Evolutionary conservation across 1,140 invertebrate genomes (phyloP), one percentile per base, ranked within the genome.

Genomic region (Ips nitidus): DNA sequence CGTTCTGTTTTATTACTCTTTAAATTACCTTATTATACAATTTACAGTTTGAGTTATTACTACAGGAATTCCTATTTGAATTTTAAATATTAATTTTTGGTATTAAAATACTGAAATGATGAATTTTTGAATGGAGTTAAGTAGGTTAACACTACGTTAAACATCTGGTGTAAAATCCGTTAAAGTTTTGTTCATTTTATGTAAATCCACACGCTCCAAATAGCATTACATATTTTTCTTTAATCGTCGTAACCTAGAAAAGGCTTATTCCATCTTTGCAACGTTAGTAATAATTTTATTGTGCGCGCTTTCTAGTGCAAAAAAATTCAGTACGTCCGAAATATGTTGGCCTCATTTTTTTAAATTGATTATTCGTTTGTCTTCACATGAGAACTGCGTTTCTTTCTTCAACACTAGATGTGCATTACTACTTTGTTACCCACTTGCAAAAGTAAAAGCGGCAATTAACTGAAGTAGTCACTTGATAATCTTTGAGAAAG

Each of bases 131-230:
- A 22, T 22, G 0, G 22, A 22, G 0, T 22, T 22, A 22, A 22
- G 22, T 22, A 22, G 22, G 22, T 22, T 22, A 22, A 22, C 22
- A 22, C 22, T 22, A n/a, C 1, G 37, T 4, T 40, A 3, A 45
- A 47, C 41, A 47, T 45, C 4, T 61, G 22, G 8, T 37, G 8
- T 22, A 36, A 55, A 40, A 22, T 22, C 22, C 22, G 22, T 43
- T 22, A 37, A 8, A 43, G 41, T 61, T 47, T 61, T 61, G 41
- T 37, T 61, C 42, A 61, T 61, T 61, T 61, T 61, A 61, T 45
- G 58, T 61, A 61, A 61, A 45, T 61, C 47, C 58, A 22, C 58
- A 61, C 58, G 58, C 58, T 61, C 58, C 42, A 61, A 61, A 43
- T 61, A 45, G 3, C 41, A 37, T 43, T 22, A 22, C 22, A 22